Percentiles rank a stretch among this genome's conserved stretches.
Evolutionary conservation across 2,888 invertebrate species (phyloP).

Genomic region (Ochlodes sylvanus): DNA sequence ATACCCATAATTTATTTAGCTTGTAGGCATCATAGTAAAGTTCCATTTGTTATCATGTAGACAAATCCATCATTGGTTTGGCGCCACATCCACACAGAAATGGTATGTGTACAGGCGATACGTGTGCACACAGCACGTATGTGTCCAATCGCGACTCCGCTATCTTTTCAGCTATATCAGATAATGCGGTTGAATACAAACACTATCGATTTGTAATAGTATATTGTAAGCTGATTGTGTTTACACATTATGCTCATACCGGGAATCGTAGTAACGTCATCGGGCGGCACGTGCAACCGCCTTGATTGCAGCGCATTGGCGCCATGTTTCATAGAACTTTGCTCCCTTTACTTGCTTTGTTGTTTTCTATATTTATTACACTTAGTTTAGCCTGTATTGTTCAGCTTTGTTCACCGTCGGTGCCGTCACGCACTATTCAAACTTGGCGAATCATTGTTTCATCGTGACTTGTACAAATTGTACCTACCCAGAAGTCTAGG

Average conservation of each 20-base stretch:
- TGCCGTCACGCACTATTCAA: background rate
- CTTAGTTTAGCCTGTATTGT: background rate
- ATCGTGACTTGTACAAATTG: background rate
- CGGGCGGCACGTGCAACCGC: background rate
- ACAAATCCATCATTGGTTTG: conserved; percentile 15
- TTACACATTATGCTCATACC: conserved; percentile 1
- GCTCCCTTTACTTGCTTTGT: background rate
- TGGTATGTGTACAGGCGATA: background rate
- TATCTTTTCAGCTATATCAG: conserved; percentile 46
- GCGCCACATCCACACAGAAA: conserved; percentile 34
- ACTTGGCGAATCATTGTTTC: background rate
- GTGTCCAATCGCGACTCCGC: conserved; percentile 32
- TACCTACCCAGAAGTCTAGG: background rate
- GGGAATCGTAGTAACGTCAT: conserved; percentile 27
- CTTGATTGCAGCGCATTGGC: background rate
- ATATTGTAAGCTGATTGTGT: conserved; percentile 36
- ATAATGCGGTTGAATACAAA: conserved; percentile 46
- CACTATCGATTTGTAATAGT: conserved; percentile 43
- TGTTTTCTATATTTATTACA: background rate
- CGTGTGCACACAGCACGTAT: background rate
- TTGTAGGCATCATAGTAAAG: background rate
- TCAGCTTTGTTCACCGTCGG: background rate
- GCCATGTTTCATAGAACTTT: conserved; percentile 8
- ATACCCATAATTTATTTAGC: too few species aligned
- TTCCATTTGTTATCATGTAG: background rate